phyloP scores from a whole-genome alignment of 2,888 invertebrate species.

The Cephus spinipes region DNA sequence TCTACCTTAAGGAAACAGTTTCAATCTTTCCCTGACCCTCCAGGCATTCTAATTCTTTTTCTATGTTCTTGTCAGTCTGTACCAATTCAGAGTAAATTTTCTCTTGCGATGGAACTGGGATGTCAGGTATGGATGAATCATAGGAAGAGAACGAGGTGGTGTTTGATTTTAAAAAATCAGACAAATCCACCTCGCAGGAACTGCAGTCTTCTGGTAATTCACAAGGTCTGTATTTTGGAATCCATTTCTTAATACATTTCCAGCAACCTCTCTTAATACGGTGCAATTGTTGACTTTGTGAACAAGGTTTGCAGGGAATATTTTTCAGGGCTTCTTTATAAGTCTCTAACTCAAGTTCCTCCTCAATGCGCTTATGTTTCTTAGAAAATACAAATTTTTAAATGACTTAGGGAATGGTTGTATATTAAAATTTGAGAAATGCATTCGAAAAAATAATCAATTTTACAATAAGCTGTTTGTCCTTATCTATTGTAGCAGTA shows the following conservation, averaged over 20 bases:
- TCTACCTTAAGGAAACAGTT: not conserved
- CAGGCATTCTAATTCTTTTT: not conserved
- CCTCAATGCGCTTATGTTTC: not conserved
- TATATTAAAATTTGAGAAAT: not conserved
- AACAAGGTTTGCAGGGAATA: constrained; percentile 16
- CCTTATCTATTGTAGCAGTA: constrained; percentile 29
- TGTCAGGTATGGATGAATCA: not conserved
- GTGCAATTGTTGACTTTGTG: constrained; percentile 12
- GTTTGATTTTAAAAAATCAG: not conserved
- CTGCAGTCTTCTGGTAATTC: constrained; percentile 14
- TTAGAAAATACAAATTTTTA: not conserved
- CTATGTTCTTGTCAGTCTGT: not conserved
- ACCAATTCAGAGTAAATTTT: not conserved
- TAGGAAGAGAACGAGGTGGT: not conserved
- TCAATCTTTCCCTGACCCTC: not conserved
- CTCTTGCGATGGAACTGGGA: not conserved
- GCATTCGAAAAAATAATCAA: not conserved
- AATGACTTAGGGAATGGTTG: not conserved
- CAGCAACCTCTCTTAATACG: constrained; percentile 17
- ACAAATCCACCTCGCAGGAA: constrained; percentile 14
- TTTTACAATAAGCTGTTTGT: constrained; percentile 24
- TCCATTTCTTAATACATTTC: constrained; percentile 20
- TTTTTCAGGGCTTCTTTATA: constrained; percentile 5
- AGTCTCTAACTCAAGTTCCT: constrained; percentile 7
- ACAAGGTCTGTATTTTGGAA: constrained; percentile 13